Percentiles rank a stretch among this genome's conserved stretches.
phyloP scores from a whole-genome alignment of 2,113 vertebrate genomes.

The Ailuropoda melanoleuca region DNA sequence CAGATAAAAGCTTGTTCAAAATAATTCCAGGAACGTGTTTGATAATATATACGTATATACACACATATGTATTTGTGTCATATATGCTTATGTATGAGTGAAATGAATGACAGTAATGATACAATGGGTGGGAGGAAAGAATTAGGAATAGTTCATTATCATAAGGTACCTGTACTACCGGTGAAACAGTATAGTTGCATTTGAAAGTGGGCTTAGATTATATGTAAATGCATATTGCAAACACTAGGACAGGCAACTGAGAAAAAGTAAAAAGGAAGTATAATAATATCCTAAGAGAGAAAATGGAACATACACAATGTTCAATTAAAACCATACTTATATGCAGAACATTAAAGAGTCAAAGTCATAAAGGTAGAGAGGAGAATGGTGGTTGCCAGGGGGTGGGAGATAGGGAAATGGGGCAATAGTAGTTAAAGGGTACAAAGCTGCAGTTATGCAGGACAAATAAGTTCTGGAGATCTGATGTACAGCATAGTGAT shows the following conservation, averaged over 20 bases:
- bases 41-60: neutral
- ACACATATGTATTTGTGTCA: neutral
- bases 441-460: neutral
- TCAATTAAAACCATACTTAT: neutral
- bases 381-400: neutral
- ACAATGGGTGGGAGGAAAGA: neutral
- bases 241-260: neutral
- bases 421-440: neutral
- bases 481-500: neutral
- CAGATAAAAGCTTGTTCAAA: neutral
- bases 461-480: neutral
- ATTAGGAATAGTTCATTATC: neutral
- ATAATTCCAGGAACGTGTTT: neutral
- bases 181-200: neutral
- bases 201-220: neutral
- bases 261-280: neutral
- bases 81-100: neutral
- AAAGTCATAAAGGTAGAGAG: neutral
- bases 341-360: neutral
- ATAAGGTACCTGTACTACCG: neutral
- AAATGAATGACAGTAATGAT: neutral
- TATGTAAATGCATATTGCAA: neutral
- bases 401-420: neutral
- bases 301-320: neutral
- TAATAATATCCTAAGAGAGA: neutral